A percentile compares a stretch with the other conserved stretches of the same genome.
Evolutionary conservation across 1,140 invertebrate genomes (phyloP).

Genomic region (Drosophila pallidifrons): DNA sequence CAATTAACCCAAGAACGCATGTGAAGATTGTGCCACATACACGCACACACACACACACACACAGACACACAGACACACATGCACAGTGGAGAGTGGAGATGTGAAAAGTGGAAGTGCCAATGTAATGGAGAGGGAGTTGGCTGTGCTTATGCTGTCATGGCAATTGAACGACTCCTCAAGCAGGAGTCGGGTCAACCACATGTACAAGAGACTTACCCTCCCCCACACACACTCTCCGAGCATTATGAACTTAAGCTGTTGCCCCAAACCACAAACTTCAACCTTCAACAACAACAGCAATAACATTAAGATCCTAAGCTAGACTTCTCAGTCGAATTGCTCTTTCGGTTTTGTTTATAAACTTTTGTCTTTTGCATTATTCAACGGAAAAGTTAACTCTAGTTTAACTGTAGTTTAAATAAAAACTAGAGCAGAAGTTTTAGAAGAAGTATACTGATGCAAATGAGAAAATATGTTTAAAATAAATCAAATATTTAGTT

Average conservation of each 20-base stretch:
- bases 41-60: too few relatives aligned
- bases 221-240: not conserved
- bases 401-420: too few relatives aligned
- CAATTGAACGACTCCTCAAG: constrained; percentile 42
- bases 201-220: not conserved
- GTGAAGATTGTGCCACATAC: constrained; percentile 35
- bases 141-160: constrained; percentile 48
- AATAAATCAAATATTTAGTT: too few relatives aligned
- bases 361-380: constrained; percentile 77
- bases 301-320: constrained; percentile 66
- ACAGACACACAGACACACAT: too few relatives aligned
- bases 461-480: too few relatives aligned
- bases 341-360: constrained; percentile 9
- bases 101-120: not conserved
- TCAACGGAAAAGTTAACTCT: constrained; percentile 50
- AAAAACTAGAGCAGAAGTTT: too few relatives aligned
- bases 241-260: constrained; percentile 79
- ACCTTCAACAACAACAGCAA: constrained; percentile 42
- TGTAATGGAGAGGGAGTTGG: not conserved
- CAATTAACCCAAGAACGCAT: constrained; percentile 79
- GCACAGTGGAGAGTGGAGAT: not conserved
- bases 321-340: constrained; percentile 57
- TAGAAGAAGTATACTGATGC: too few relatives aligned
- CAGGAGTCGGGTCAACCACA: constrained; percentile 4
- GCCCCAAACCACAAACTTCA: constrained; percentile 7